Base-by-base conservation (phyloP, 2,888 invertebrate genomes). In the Eupithecia insigniata region DNA sequence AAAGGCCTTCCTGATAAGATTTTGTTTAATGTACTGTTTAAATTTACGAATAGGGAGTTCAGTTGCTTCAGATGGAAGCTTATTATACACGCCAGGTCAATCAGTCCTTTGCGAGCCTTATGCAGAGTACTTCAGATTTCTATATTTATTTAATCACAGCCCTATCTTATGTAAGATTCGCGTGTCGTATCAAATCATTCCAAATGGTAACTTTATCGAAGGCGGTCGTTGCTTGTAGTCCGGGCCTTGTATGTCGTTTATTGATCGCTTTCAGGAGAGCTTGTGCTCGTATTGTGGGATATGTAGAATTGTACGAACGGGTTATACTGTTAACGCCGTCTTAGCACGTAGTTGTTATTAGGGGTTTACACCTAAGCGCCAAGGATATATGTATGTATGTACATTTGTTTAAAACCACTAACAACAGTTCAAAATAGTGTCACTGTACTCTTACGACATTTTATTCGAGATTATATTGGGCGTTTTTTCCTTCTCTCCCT, bases 211-310 rank as follows among this genome's bases (percentile, higher is more conserved):
- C n/a, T 46, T 8, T 22, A 51, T 10, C 10, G 22, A n/a, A 22
- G 22, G 22, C 14, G 5, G 10, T 51, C 26, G 14, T 55, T 55
- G 26, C 12, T 26, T 26, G 26, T 55, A 55, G 55, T 55, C 12
- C 10, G 55, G 55, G 55, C 55, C 26, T 26, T 26, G 51, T 22
- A 22, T 12, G 26, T 14, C 26, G 30, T 30, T 60, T 60, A 60
- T 60, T 60, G 60, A 60, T 60, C 60, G 60, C 30, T 60, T 39
- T 65, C 65, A 26, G 43, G 22, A 65, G 39, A 43, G 64, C 65
- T 30, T 30, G 30, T 30, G 28, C 28, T 60, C 30, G 30, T 60
- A 55, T 5, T 14, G 30, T 60, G 18, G 60, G 22, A 18, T 60
- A 30, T 60, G 60, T 60, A 18, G 60, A 12, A 55, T 51, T 51